A percentile compares a stretch with the other conserved stretches of the same genome.
Conservation (phyloP, 2,797 vertebrate genomes). For the Salmo trutta region DNA sequence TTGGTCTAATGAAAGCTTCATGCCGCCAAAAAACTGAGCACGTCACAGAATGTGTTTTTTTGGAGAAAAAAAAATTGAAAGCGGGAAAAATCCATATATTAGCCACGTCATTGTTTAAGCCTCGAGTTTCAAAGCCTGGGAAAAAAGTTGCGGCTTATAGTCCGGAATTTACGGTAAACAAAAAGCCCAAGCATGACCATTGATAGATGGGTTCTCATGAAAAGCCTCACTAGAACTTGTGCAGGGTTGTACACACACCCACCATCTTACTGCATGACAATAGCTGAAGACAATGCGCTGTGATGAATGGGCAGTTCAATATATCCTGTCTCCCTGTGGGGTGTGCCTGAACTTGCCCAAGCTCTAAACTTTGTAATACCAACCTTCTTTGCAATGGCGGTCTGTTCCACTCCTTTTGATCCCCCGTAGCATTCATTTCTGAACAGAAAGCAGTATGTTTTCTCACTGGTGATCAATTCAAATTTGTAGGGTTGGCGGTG, state of each 20-base stretch:
- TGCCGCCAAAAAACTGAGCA: too few relatives aligned
- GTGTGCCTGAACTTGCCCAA: neutral
- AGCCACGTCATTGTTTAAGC: too few relatives aligned
- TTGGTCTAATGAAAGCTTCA: too few relatives aligned
- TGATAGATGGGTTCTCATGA: neutral
- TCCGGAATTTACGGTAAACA: neutral
- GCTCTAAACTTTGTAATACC: neutral
- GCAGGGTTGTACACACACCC: neutral
- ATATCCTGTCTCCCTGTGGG: neutral
- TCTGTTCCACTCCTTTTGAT: neutral
- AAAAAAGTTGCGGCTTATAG: too few relatives aligned
- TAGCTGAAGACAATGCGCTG: neutral
- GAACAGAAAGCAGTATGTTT: neutral
- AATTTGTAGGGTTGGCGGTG: neutral
- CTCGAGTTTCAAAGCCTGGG: too few relatives aligned
- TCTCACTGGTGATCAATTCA: neutral
- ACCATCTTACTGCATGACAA: neutral
- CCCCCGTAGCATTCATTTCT: neutral
- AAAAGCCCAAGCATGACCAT: neutral
- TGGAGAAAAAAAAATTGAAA: too few relatives aligned
- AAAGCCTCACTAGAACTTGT: neutral
- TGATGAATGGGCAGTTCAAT: neutral
- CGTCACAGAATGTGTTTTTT: too few relatives aligned
- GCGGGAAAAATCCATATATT: too few relatives aligned
- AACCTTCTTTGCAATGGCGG: neutral